Evolutionary conservation across 2,113 vertebrate species (phyloP).

Genomic region (Todiramphus chloris): DNA sequence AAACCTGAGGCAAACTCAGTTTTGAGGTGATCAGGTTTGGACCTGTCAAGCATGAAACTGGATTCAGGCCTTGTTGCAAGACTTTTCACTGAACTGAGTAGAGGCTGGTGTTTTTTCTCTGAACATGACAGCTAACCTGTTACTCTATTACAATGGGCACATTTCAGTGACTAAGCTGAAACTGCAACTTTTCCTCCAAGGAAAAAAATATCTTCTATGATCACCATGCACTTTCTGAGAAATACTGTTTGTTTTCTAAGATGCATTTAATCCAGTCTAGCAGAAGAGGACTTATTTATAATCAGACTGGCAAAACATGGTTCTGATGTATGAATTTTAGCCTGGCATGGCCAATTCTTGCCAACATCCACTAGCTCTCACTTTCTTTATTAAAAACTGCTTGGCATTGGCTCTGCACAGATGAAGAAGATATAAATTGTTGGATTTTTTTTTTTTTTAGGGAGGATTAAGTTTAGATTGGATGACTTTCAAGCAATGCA

Average conservation of each 20-base stretch:
- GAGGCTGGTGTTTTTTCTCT: neutral
- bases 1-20: neutral
- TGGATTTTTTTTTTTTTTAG: rapidly evolving
- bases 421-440: neutral
- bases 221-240: neutral
- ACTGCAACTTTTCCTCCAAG: neutral
- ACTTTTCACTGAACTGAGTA: neutral
- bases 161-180: neutral
- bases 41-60: neutral
- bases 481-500: neutral
- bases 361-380: neutral
- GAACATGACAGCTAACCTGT: neutral
- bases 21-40: neutral
- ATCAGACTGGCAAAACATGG: neutral
- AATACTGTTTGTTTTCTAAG: neutral
- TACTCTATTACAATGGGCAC: neutral
- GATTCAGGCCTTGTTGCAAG: neutral
- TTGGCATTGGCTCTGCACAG: neutral
- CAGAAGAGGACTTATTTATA: neutral
- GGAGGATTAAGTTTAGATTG: neutral
- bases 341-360: neutral
- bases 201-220: neutral
- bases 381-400: neutral
- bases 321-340: neutral
- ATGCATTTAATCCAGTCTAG: neutral